These are phyloP conservation scores for Dasypus novemcinctus DNA, from an alignment of 2,113 vertebrate species.

Conservation along the genomic window DNA sequence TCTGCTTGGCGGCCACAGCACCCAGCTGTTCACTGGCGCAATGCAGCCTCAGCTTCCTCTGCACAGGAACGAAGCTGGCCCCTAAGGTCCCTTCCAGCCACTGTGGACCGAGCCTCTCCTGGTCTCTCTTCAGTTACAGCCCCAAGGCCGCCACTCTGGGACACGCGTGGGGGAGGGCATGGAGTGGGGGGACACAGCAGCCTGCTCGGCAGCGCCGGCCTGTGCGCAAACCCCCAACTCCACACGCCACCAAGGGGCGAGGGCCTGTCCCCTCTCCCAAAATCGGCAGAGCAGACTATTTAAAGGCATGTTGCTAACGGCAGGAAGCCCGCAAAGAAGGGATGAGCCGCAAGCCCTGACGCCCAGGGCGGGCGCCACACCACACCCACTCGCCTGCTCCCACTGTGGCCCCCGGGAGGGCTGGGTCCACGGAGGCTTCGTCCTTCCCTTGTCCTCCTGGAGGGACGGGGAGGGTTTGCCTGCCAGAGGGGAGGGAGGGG, in stretches of 20 bases:
- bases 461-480: neutral
- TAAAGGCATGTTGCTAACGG: rapidly evolving
- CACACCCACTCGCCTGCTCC: no score
- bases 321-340: neutral
- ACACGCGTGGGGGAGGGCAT: neutral
- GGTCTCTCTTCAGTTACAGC: neutral
- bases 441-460: neutral
- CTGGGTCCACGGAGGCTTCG: neutral
- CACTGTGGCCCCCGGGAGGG: neutral
- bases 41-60: neutral
- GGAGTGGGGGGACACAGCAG: neutral
- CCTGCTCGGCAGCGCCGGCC: neutral
- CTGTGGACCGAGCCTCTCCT: neutral
- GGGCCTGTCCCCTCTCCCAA: neutral
- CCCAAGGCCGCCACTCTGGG: neutral
- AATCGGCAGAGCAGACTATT: no score
- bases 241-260: neutral
- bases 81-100: neutral
- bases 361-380: no score
- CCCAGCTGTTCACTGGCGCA: neutral
- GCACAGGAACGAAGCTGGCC: neutral
- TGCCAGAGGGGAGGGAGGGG: no score
- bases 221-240: no score
- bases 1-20: rapidly evolving
- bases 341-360: neutral